Conservation (phyloP, 2,113 vertebrate species). For the Piprites chloris region DNA sequence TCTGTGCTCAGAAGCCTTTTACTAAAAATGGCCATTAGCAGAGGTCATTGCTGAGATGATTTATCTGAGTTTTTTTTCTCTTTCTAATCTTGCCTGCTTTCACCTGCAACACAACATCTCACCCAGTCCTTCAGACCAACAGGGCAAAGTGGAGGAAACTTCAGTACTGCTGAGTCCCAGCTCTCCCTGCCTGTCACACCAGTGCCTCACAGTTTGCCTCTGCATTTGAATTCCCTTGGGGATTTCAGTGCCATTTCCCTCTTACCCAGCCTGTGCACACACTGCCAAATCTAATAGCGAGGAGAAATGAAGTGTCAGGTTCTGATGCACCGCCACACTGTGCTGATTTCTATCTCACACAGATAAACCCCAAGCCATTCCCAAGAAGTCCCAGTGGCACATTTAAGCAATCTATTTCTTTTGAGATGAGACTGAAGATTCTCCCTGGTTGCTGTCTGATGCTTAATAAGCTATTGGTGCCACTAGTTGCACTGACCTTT, state of each 20-base stretch:
- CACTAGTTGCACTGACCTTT: not conserved
- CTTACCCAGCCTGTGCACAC: not conserved
- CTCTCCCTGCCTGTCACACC: not conserved
- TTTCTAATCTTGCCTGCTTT: not conserved
- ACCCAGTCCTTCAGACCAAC: not conserved
- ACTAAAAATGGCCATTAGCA: not conserved
- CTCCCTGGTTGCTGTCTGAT: not conserved
- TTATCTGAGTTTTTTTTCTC: not conserved
- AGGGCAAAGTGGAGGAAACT: not conserved
- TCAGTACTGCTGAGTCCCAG: not conserved
- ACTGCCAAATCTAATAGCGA: not conserved
- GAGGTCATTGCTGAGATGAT: not conserved
- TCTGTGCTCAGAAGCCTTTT: not conserved
- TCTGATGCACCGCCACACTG: not conserved
- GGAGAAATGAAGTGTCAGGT: not conserved
- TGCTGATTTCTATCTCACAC: not conserved
- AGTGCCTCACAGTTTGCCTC: not conserved
- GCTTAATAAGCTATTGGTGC: not conserved
- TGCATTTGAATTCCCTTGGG: not conserved
- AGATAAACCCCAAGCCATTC: not conserved
- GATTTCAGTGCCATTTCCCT: not conserved
- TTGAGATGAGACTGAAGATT: not conserved
- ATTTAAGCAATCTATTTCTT: not conserved
- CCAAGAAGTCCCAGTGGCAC: not conserved
- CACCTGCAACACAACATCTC: not conserved